phyloP scores from a whole-genome alignment of 1,140 invertebrate species.

The Sinonovacula constricta region DNA sequence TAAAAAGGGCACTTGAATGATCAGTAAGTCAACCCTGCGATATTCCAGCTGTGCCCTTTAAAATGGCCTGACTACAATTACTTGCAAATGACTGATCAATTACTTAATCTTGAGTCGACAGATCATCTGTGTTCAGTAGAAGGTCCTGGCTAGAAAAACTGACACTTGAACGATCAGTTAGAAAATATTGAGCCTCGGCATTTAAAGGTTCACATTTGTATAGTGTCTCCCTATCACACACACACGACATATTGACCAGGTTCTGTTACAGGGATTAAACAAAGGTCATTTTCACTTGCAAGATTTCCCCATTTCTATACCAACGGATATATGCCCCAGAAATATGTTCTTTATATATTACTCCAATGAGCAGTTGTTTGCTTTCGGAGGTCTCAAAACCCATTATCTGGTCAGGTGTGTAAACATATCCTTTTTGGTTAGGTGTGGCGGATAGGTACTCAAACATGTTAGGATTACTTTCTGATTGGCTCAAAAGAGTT shows the following conservation, averaged over 20 bases:
- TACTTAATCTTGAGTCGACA: neutral
- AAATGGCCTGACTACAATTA: neutral
- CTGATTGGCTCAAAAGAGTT: neutral
- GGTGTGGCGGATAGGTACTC: neutral
- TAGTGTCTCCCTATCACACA: neutral
- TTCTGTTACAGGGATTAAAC: neutral
- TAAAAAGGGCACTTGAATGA: neutral
- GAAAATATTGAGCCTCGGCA: neutral
- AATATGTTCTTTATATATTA: neutral
- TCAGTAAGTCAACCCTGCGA: neutral
- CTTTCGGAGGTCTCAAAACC: neutral
- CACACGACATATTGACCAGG: neutral
- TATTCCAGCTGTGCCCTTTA: neutral
- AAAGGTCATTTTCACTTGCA: neutral
- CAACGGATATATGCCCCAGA: neutral
- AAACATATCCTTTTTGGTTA: neutral
- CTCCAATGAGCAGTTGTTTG: neutral
- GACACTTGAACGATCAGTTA: neutral
- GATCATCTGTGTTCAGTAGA: neutral
- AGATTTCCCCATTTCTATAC: neutral
- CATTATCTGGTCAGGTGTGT: neutral
- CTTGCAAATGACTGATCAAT: neutral
- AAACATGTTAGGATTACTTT: neutral
- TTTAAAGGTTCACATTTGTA: neutral
- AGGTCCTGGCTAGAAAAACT: neutral